These are phyloP conservation scores for Luehdorfia chinensis DNA, from an alignment of 1,140 invertebrate species.

Conservation along the genomic window DNA sequence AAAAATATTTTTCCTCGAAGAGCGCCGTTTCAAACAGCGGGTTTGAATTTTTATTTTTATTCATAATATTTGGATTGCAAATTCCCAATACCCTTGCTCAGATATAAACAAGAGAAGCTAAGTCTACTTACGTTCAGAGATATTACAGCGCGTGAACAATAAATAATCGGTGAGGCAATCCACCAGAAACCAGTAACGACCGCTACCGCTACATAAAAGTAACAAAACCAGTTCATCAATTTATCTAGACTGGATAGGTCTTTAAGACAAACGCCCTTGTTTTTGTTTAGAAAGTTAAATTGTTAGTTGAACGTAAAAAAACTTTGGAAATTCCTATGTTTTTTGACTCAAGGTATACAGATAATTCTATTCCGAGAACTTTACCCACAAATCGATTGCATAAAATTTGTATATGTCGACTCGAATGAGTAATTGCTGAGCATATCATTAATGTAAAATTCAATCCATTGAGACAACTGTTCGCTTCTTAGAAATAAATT, in stretches of 20 bases:
- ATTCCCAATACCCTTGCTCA: conserved; percentile 8
- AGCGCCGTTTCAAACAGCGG: no score
- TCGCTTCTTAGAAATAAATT: conserved; percentile 11
- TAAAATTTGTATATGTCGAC: conserved; percentile 7
- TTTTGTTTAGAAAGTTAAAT: conserved; percentile 2
- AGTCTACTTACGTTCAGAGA: conserved; percentile 15
- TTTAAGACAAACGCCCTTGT: conserved; percentile 2
- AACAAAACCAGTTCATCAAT: conserved; percentile 8
- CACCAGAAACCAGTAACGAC: conserved; percentile 10
- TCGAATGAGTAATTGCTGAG: conserved; percentile 6
- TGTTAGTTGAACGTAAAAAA: conserved; percentile 2
- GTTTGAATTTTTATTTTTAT: no score
- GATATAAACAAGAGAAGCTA: conserved; percentile 10
- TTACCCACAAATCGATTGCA: conserved; percentile 2
- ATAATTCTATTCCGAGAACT: conserved; percentile 15
- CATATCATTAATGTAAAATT: conserved; percentile 4
- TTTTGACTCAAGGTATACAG: conserved; percentile 8
- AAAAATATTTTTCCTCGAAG: no score
- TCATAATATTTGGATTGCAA: not conserved
- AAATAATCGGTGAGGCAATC: conserved; percentile 14
- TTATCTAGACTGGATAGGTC: not conserved
- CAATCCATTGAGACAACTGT: not conserved
- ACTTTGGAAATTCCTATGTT: conserved; percentile 5
- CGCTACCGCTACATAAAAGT: conserved; percentile 2
- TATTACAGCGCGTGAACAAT: conserved; percentile 2